Conservation (phyloP, 2,888 invertebrate genomes). For the Thereva unica region DNA sequence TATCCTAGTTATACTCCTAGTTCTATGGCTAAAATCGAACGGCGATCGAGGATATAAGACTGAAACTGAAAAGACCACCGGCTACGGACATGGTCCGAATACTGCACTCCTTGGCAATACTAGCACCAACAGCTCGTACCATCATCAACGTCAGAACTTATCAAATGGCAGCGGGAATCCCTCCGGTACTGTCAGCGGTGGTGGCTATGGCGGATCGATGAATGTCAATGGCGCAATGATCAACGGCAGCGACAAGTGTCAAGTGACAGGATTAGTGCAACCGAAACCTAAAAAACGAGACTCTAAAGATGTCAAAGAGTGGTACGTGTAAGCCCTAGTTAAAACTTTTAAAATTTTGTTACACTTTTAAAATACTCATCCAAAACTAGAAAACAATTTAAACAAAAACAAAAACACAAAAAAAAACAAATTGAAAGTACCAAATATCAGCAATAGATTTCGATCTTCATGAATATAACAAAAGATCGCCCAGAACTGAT, state of each 20-base stretch:
- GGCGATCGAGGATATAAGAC: slow-evolving; percentile 92
- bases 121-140: slow-evolving; percentile 60
- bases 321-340: slow-evolving; percentile 78
- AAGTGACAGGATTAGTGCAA: slow-evolving; percentile 58
- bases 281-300: slow-evolving; percentile 70
- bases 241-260: slow-evolving; percentile 56
- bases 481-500: no score
- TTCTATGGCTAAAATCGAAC: slow-evolving; percentile 84
- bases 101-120: slow-evolving; percentile 74
- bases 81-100: slow-evolving; percentile 77
- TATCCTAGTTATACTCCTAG: slow-evolving; percentile 85
- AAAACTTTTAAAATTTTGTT: slow-evolving; percentile 4
- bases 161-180: slow-evolving; percentile 40
- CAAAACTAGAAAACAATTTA: neutral
- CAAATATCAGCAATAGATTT: neutral
- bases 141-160: slow-evolving; percentile 58
- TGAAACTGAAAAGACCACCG: slow-evolving; percentile 76
- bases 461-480: neutral
- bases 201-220: slow-evolving; percentile 42
- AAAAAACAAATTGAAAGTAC: neutral
- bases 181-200: slow-evolving; percentile 46
- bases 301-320: slow-evolving; percentile 92
- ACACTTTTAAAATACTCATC: slow-evolving; percentile 3
- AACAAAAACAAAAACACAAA: slow-evolving; percentile 2
- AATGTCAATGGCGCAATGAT: slow-evolving; percentile 48